Base-by-base conservation (phyloP, 2,888 invertebrate species). In the Hylaea fasciaria region DNA sequence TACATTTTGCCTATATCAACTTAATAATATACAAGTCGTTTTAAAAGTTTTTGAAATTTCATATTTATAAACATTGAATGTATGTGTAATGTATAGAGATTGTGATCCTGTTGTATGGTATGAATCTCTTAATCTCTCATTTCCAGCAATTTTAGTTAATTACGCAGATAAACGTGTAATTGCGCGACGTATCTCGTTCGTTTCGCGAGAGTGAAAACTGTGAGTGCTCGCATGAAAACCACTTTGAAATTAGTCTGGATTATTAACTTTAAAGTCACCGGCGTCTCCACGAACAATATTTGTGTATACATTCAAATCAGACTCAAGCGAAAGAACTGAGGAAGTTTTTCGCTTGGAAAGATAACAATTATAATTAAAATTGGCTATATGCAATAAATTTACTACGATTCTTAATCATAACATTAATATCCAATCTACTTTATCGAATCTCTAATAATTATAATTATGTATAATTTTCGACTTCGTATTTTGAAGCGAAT, bases 201-300 rank as follows among this genome's bases (percentile, higher is more conserved):
- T 76, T 76, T 72, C 76, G 70, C 74, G 72, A 76, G 70, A 77
- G 74, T 80, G 79, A 77, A 78, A 81, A 74, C 75, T 77, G 71
- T 78, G 75, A 79, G 80, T 80, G 72, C 74, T 73, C 68, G 54
- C 72, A 65, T 67, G 62, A 70, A 71, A 72, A 72, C 77, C 66
- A 74, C 74, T 81, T 76, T 74, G 74, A 77, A 70, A 73, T 61
- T 76, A 69, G 72, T 79, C 75, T 73, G 71, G 71, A 79, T 82
- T 78, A 78, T 69, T 64, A 74, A 76, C 64, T 68, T 75, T 74
- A 74, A 77, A 74, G 65, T 53, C 68, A 68, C 64, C 70, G 68
- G 72, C 61, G 63, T 65, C 59, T 65, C 66, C 54, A 12, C 51
- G 61, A 63, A 60, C 56, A 59, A 62, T 56, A 53, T 64, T 53